Percentiles rank a stretch among this genome's conserved stretches.
These are phyloP conservation scores for Pherbina coryleti DNA, from an alignment of 2,888 invertebrate species.

Conservation along the genomic window DNA sequence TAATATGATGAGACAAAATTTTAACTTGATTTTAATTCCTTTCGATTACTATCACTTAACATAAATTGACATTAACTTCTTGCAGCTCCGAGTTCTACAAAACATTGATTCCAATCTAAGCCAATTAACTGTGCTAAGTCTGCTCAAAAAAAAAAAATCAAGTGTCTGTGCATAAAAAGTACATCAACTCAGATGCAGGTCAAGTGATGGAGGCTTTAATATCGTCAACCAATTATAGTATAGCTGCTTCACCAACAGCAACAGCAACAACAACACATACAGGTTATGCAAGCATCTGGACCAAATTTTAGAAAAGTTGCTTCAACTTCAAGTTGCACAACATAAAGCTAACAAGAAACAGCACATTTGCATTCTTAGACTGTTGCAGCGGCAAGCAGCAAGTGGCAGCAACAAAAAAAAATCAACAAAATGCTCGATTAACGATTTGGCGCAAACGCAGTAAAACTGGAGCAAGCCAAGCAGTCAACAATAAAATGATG, in stretches of 20 bases:
- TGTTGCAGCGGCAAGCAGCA: background rate
- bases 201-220: background rate
- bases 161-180: background rate
- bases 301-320: slow-evolving; percentile 1
- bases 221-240: background rate
- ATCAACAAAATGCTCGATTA: slow-evolving; percentile 3
- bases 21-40: too few relatives aligned
- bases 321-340: slow-evolving; percentile 6
- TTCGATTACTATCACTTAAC: too few relatives aligned
- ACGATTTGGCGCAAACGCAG: slow-evolving; percentile 19
- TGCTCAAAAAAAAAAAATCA: background rate
- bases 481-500: too few relatives aligned
- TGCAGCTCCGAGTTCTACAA: background rate
- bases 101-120: background rate
- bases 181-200: background rate
- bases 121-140: slow-evolving; percentile 18
- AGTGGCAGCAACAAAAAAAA: background rate
- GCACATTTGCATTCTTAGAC: slow-evolving; percentile 7
- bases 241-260: background rate
- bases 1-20: background rate
- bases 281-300: slow-evolving; percentile 20
- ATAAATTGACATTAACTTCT: too few relatives aligned
- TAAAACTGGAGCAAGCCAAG: slow-evolving; percentile 12
- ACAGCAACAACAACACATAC: background rate
- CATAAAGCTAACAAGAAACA: background rate